phyloP scores from a whole-genome alignment of 1,140 invertebrate species.

The Branchinecta lynchi region DNA sequence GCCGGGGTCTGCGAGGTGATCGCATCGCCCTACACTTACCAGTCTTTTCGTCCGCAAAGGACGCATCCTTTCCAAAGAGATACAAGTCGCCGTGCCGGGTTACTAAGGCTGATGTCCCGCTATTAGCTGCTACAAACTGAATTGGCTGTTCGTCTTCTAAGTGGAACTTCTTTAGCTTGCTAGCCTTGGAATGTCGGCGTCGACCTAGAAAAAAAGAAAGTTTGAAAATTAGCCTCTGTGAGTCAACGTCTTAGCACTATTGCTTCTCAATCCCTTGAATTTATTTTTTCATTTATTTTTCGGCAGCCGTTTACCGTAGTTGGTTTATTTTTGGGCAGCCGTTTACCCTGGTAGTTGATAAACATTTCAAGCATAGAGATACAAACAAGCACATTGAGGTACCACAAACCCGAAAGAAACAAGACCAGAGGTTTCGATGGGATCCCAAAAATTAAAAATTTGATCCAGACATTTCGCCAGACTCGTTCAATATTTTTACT shows the following conservation, averaged over 20 bases:
- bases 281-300: no score
- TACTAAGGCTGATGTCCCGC: conserved; percentile 81
- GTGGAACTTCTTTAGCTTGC: conserved; percentile 80
- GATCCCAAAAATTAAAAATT: no score
- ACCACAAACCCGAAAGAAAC: no score
- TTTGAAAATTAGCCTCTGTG: neutral
- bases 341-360: no score
- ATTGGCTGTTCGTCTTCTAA: conserved; percentile 74
- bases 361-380: no score
- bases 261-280: neutral
- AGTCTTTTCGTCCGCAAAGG: conserved; percentile 60
- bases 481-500: no score
- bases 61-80: conserved; percentile 89
- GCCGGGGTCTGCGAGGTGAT: neutral
- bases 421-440: no score
- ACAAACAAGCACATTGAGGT: no score
- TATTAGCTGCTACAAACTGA: conserved; percentile 72
- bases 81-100: conserved; percentile 71
- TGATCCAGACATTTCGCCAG: no score
- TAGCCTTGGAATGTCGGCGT: conserved; percentile 71
- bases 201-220: conserved; percentile 20
- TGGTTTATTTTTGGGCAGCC: no score
- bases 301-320: no score
- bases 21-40: conserved; percentile 33
- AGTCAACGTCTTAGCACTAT: neutral